A percentile compares a stretch with the other conserved stretches of the same genome.
phyloP scores from a whole-genome alignment of 2,888 invertebrate genomes.

The Tinea trinotella region DNA sequence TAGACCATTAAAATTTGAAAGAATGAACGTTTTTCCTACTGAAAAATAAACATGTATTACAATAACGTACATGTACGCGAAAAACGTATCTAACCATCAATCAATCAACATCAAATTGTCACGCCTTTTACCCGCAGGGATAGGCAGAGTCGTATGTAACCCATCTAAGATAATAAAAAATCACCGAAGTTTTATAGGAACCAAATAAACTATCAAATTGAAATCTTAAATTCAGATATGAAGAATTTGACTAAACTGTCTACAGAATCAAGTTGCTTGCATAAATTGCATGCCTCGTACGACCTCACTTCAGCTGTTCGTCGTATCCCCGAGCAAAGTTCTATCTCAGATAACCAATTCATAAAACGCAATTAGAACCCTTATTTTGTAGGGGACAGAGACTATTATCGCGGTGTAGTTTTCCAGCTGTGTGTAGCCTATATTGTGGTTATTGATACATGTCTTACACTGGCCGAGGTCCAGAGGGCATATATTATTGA shows the following conservation, averaged over 20 bases:
- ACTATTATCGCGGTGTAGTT: not conserved
- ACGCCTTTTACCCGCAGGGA: too few relatives aligned
- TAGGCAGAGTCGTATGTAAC: too few relatives aligned
- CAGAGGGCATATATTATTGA: not conserved
- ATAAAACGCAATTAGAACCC: not conserved
- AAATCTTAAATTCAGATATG: not conserved
- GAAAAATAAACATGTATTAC: too few relatives aligned
- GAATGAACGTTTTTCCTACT: too few relatives aligned
- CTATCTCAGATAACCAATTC: not conserved
- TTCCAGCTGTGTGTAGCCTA: not conserved
- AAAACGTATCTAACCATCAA: too few relatives aligned
- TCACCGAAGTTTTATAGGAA: too few relatives aligned
- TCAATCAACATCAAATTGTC: too few relatives aligned
- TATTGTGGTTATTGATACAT: conserved; percentile 7
- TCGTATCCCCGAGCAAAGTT: not conserved
- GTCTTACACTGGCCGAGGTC: conserved; percentile 11
- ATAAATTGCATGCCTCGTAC: conserved; percentile 6
- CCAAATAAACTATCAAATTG: too few relatives aligned
- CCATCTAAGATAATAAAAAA: too few relatives aligned
- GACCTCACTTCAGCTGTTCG: conserved; percentile 1
- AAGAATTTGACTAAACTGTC: not conserved
- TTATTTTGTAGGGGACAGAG: not conserved
- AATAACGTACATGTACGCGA: too few relatives aligned
- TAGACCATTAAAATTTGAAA: too few relatives aligned
- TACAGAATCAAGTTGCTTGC: conserved; percentile 8